Conservation (phyloP, 2,797 vertebrate genomes). For the Crocidura indochinensis region DNA sequence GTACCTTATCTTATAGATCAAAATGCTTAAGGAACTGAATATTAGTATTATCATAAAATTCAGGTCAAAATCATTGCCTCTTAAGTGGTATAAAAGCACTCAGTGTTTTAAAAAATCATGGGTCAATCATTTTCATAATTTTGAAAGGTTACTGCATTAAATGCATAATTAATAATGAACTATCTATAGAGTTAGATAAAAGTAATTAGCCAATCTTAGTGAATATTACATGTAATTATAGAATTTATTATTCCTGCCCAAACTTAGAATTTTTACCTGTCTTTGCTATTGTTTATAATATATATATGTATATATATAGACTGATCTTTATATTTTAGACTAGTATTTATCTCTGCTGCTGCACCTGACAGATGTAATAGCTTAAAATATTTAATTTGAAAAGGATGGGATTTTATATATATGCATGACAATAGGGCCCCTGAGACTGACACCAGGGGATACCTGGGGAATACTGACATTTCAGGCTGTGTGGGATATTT, state of each 20-base stretch:
- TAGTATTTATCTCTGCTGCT: slow-evolving; percentile 56
- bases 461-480: slow-evolving; percentile 75
- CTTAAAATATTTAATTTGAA: slow-evolving; percentile 72
- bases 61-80: neutral
- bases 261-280: neutral
- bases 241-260: neutral
- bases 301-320: neutral
- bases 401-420: slow-evolving; percentile 59
- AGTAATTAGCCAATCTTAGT: slow-evolving; percentile 8
- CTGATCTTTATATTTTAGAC: slow-evolving; percentile 2
- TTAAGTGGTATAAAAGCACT: slow-evolving; percentile 30
- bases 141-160: neutral
- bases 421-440: neutral
- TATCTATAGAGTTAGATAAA: slow-evolving; percentile 45
- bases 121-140: slow-evolving; percentile 37
- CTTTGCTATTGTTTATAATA: slow-evolving; percentile 48
- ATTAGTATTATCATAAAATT: slow-evolving; percentile 31
- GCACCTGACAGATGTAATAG: slow-evolving; percentile 64
- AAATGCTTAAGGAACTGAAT: slow-evolving; percentile 25
- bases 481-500: slow-evolving; percentile 55
- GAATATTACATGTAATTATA: neutral
- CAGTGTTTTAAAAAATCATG: neutral
- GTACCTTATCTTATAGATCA: neutral
- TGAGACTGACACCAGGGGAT: slow-evolving; percentile 34
- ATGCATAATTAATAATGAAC: neutral